Evolutionary conservation across 2,888 invertebrate species (phyloP), one percentile per base, ranked within the genome.

Genomic region (Oscheius onirici): DNA sequence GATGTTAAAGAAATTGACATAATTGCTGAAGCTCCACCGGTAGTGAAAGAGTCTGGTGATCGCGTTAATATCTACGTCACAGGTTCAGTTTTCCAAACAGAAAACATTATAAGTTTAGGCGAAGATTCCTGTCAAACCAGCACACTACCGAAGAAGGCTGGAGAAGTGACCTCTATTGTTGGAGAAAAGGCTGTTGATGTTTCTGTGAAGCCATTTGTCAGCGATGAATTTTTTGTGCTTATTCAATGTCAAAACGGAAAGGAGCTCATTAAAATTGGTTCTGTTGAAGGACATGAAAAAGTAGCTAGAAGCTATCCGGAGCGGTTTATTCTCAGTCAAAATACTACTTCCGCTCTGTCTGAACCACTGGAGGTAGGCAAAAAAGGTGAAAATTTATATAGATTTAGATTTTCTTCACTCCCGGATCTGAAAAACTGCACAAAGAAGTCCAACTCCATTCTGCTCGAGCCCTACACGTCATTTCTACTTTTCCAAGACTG

Each of bases 211-310:
- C 54, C 66, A 11, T 11, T 43, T 3, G 17, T 34, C 13, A 40
- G 6, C n/a, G 54, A 54, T 20, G 41, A 52, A 13, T 66, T 66
- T 20, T 52, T 52, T 28, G 66, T 54, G n/a, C 15, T 28, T 24
- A 24, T 41, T 10, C 46, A 49, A 17, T 63, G 63, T 46, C 28
- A 63, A 8, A 49, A 46, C n/a, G 63, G 63, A 11, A 63, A 49
- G n/a, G 63, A 63, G 17, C 49, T 63, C 2, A 63, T 63, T n/a
- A 41, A 55, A 3, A 11, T 15, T 15, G 28, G 8, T 34, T 34
- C 34, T 34, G 34, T 34, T 3, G 34, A 34, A 1, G 28, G 28
- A n/a, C 55, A 55, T 55, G 55, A 55, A 2, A 26, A 28, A 22
- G 22, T 1, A 26, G 22, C 26, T 5, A 55, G 15, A 55, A 55